These are phyloP conservation scores for Drosophila fuyamai DNA, from an alignment of 1,140 invertebrate genomes.

Conservation along the genomic window DNA sequence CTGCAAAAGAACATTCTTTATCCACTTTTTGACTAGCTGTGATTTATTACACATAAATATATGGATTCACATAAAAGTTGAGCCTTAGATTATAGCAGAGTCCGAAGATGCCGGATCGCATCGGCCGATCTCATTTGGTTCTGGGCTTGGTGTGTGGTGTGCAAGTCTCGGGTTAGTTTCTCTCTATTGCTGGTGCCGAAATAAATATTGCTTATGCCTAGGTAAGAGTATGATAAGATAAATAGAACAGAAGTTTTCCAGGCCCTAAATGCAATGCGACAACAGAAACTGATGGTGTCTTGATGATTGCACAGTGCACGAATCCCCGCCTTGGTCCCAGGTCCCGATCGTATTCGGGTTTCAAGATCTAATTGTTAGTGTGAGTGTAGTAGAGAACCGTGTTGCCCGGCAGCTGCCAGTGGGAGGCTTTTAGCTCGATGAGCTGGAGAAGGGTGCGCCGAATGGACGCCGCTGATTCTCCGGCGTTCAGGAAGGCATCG, in stretches of 20 bases:
- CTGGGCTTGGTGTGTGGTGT: constrained; percentile 43
- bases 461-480: constrained; percentile 88
- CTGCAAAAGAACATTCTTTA: not conserved
- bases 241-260: constrained; percentile 62
- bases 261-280: constrained; percentile 76
- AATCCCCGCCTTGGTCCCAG: constrained; percentile 17
- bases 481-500: constrained; percentile 92
- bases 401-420: constrained; percentile 94
- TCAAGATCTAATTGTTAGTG: constrained; percentile 78
- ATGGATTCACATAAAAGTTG: constrained; percentile 57
- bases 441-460: constrained; percentile 93
- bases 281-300: constrained; percentile 61
- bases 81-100: constrained; percentile 43
- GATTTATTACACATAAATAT: constrained; percentile 57
- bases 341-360: not conserved
- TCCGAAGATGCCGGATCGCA: constrained; percentile 22
- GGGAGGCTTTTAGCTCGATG: constrained; percentile 94
- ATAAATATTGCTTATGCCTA: constrained; percentile 80
- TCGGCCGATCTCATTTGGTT: constrained; percentile 40
- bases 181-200: constrained; percentile 55
- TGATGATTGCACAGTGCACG: constrained; percentile 57
- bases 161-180: constrained; percentile 65
- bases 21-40: constrained; percentile 45
- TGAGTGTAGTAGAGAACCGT: constrained; percentile 96
- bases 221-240: constrained; percentile 66